A percentile compares a stretch with the other conserved stretches of the same genome.
These are phyloP conservation scores for Sciurus carolinensis DNA, from an alignment of 2,797 vertebrate genomes.

Conservation along the genomic window DNA sequence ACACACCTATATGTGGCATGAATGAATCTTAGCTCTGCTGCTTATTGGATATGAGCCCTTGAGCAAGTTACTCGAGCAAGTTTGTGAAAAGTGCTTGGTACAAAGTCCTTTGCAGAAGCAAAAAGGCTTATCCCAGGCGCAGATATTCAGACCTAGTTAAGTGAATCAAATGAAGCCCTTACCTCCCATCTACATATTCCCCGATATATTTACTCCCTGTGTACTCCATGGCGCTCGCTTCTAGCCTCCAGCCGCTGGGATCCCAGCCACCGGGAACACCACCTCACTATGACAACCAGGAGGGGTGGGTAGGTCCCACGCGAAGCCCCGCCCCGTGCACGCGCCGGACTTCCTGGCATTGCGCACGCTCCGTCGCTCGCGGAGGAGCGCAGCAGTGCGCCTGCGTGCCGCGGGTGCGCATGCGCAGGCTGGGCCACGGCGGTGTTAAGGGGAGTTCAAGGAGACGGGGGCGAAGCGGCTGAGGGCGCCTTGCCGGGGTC, in stretches of 20 bases:
- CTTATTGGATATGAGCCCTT: background rate
- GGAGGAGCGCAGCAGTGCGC: background rate
- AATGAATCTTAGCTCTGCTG: constrained; percentile 3
- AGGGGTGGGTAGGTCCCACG: background rate
- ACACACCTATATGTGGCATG: background rate
- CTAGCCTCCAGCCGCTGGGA: background rate
- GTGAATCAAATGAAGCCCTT: constrained; percentile 67
- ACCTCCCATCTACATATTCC: constrained; percentile 90
- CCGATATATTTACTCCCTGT: constrained; percentile 91
- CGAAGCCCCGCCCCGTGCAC: background rate
- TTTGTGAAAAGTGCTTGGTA: background rate
- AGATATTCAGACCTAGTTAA: background rate
- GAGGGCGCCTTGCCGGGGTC: constrained; percentile 66
- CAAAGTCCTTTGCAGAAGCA: background rate
- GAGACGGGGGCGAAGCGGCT: constrained; percentile 87
- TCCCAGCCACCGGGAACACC: accelerated
- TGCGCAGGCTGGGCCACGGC: constrained; percentile 79
- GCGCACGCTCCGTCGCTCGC: background rate
- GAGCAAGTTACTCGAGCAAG: background rate
- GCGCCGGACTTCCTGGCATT: accelerated
- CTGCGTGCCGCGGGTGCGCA: constrained; percentile 75
- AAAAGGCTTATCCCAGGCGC: constrained; percentile 41
- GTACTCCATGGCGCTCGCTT: constrained; percentile 89
- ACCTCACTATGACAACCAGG: constrained; percentile 81
- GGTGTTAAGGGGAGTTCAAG: constrained; percentile 80